phyloP scores from a whole-genome alignment of 2,888 invertebrate genomes.

The Tetragonula carbonaria region DNA sequence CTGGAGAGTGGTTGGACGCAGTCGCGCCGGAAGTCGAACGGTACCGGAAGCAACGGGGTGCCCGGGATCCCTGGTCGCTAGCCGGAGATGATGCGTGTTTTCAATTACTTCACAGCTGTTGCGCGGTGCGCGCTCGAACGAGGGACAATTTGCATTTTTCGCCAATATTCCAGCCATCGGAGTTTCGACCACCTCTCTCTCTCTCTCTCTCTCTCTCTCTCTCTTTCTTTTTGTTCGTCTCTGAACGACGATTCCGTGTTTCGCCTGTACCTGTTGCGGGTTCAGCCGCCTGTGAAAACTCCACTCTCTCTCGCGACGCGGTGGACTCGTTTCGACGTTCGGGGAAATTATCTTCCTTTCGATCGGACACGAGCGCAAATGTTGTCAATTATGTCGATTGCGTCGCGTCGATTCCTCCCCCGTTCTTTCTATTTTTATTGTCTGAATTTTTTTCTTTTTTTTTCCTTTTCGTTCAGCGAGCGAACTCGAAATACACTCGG shows the following conservation, averaged over 20 bases:
- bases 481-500: too few species aligned
- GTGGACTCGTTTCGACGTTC: not conserved
- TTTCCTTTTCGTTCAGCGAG: too few species aligned
- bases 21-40: constrained; percentile 41
- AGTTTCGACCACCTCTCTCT: constrained; percentile 60
- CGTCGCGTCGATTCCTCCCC: too few species aligned
- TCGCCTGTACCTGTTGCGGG: constrained; percentile 77
- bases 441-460: too few species aligned
- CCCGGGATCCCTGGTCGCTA: constrained; percentile 14
- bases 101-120: constrained; percentile 75
- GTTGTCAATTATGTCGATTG: too few species aligned
- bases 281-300: constrained; percentile 23
- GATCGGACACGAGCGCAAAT: too few species aligned
- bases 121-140: constrained; percentile 46
- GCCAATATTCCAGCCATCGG: constrained; percentile 74
- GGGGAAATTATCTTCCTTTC: not conserved
- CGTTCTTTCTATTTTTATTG: too few species aligned
- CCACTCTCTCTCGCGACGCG: not conserved
- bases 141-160: constrained; percentile 80
- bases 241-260: constrained; percentile 65
- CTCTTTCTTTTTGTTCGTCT: constrained; percentile 1
- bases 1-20: not conserved
- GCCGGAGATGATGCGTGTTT: constrained; percentile 74
- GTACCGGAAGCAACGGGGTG: constrained; percentile 14
- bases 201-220: constrained; percentile 25